Evolutionary conservation across 2,888 invertebrate species (phyloP).

Genomic region (Amitus sp.): DNA sequence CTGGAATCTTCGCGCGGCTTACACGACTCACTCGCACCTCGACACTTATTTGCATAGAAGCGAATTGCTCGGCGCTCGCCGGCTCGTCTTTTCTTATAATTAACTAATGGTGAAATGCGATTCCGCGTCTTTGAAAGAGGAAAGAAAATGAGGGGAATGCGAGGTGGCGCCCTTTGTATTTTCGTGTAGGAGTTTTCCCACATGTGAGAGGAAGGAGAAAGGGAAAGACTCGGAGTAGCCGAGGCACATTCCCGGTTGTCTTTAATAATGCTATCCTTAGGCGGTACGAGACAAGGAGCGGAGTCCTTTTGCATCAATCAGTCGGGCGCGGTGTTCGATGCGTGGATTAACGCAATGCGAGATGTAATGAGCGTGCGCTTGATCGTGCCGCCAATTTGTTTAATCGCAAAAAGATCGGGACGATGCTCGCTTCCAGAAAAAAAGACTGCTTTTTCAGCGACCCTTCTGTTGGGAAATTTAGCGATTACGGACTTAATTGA

Average conservation of each 20-base stretch:
- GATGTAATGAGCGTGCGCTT: conserved; percentile 39
- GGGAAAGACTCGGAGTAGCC: conserved; percentile 30
- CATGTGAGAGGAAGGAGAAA: background rate
- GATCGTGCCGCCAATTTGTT: conserved; percentile 37
- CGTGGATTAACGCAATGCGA: conserved; percentile 41
- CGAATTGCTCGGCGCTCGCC: too few species aligned
- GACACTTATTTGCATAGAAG: too few species aligned
- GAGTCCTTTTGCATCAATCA: conserved; percentile 33
- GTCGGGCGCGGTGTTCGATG: conserved; percentile 10
- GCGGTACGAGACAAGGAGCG: conserved; percentile 24
- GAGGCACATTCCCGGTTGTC: conserved; percentile 28
- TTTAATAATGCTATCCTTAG: conserved; percentile 32
- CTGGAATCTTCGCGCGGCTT: too few species aligned
- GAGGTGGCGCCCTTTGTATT: background rate
- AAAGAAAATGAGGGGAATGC: too few species aligned
- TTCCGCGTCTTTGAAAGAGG: background rate
- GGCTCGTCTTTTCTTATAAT: background rate
- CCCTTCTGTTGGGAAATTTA: background rate
- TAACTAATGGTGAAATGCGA: background rate
- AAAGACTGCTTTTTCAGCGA: background rate
- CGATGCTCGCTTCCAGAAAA: background rate
- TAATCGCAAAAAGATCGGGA: conserved; percentile 20
- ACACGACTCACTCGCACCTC: too few species aligned
- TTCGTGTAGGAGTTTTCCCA: conserved; percentile 5
- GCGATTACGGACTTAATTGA: background rate